Percentiles rank a stretch among this genome's conserved stretches.
Conservation (phyloP, 2,113 vertebrate genomes). For the Hippocampus comes region DNA sequence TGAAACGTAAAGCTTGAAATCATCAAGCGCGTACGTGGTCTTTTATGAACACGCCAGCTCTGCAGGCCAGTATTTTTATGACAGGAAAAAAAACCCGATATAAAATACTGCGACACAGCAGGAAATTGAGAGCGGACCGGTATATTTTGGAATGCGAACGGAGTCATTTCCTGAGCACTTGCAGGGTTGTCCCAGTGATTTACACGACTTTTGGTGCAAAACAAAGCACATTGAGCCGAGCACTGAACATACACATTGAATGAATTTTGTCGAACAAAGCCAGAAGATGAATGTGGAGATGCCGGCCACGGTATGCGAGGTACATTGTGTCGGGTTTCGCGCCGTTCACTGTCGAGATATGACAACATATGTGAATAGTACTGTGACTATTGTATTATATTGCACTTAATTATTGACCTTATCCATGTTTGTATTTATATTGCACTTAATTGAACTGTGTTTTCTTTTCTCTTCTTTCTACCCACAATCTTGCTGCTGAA, state of each 20-base stretch:
- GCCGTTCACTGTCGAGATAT: too few species aligned
- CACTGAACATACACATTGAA: slow-evolving; percentile 26
- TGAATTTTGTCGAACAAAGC: slow-evolving; percentile 25
- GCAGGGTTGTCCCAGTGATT: slow-evolving; percentile 33
- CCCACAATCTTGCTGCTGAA: too few species aligned
- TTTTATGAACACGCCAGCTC: slow-evolving; percentile 22
- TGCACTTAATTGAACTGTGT: too few species aligned
- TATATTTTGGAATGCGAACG: slow-evolving; percentile 37
- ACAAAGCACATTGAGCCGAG: not conserved
- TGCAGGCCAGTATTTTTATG: slow-evolving; percentile 27
- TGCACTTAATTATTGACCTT: too few species aligned
- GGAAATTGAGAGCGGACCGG: slow-evolving; percentile 50
- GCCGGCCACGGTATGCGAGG: not conserved
- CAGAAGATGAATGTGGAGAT: slow-evolving; percentile 27
- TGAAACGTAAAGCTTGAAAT: slow-evolving; percentile 13
- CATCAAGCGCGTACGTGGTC: slow-evolving; percentile 11
- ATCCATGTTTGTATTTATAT: too few species aligned
- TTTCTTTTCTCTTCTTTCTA: too few species aligned
- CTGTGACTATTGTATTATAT: too few species aligned
- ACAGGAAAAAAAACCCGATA: slow-evolving; percentile 19
- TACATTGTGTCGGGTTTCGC: too few species aligned
- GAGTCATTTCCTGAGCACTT: slow-evolving; percentile 42
- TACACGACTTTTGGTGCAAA: slow-evolving; percentile 22
- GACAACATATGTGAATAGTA: too few species aligned
- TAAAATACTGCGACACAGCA: slow-evolving; percentile 13